Percentiles rank a stretch among this genome's conserved stretches.
Conservation (phyloP, 2,113 vertebrate species). For the Phasianus colchicus region DNA sequence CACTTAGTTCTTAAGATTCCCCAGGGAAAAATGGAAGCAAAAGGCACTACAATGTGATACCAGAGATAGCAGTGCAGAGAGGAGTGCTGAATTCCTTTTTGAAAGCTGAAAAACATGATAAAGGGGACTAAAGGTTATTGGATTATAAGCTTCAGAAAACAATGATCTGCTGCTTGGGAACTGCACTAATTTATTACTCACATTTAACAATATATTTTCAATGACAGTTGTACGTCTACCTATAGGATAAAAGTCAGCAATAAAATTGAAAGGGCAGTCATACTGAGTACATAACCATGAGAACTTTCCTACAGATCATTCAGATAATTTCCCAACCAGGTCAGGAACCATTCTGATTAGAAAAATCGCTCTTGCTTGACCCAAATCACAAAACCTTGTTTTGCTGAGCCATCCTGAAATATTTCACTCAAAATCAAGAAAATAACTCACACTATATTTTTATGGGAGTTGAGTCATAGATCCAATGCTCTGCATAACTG, state of each 20-base stretch:
- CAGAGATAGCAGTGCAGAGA: not conserved
- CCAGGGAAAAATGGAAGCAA: not conserved
- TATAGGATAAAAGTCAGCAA: not conserved
- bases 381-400: not conserved
- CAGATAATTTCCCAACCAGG: not conserved
- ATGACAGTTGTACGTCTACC: not conserved
- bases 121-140: not conserved
- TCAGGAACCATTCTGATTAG: not conserved
- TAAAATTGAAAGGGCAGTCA: conserved; percentile 4
- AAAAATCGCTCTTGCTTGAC: not conserved
- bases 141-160: not conserved
- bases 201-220: not conserved
- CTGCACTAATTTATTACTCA: not conserved
- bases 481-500: not conserved
- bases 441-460: not conserved
- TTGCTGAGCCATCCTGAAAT: not conserved
- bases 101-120: not conserved
- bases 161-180: not conserved
- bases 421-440: not conserved
- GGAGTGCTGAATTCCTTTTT: not conserved
- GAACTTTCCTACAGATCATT: not conserved
- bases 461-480: not conserved
- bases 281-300: not conserved
- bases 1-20: not conserved
- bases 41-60: not conserved